These are phyloP conservation scores for Epizoanthus scotinus DNA, from an alignment of 92 coral and sea anemone species.

Conservation along the genomic window DNA sequence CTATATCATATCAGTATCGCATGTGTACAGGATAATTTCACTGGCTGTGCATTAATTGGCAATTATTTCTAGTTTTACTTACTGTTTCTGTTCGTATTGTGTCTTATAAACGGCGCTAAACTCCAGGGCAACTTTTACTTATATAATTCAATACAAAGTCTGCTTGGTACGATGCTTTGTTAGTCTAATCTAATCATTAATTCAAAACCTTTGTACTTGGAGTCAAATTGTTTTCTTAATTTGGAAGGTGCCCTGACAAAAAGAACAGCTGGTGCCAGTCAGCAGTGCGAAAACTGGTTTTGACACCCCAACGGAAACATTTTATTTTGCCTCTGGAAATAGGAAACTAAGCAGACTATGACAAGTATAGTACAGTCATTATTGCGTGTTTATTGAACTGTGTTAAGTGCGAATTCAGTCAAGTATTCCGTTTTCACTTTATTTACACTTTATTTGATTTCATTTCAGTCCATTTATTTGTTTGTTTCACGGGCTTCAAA, in stretches of 20 bases:
- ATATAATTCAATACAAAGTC: not conserved
- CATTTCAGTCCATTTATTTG: too few species aligned
- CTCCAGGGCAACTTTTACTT: not conserved
- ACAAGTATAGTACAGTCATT: too few species aligned
- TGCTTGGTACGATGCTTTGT: constrained; percentile 1
- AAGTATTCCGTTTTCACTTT: too few species aligned
- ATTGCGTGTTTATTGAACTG: too few species aligned
- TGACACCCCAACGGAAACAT: too few species aligned
- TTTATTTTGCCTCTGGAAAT: too few species aligned
- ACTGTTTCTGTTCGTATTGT: not conserved
- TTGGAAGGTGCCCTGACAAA: constrained; percentile 11
- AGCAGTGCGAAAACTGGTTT: constrained; percentile 2
- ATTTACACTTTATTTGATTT: too few species aligned
- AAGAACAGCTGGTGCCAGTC: constrained; percentile 19
- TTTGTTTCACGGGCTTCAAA: too few species aligned
- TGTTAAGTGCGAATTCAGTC: too few species aligned
- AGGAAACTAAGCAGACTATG: too few species aligned
- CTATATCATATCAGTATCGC: too few species aligned
- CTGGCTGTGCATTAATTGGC: not conserved
- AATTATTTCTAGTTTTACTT: not conserved
- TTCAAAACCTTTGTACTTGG: constrained; percentile 10
- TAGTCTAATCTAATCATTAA: constrained; percentile 11
- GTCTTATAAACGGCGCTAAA: not conserved
- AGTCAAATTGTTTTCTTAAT: constrained; percentile 33
- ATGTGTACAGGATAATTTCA: too few species aligned